A percentile compares a stretch with the other conserved stretches of the same genome.
phyloP scores from a whole-genome alignment of 1,140 invertebrate species.

The Planococcus citri region DNA sequence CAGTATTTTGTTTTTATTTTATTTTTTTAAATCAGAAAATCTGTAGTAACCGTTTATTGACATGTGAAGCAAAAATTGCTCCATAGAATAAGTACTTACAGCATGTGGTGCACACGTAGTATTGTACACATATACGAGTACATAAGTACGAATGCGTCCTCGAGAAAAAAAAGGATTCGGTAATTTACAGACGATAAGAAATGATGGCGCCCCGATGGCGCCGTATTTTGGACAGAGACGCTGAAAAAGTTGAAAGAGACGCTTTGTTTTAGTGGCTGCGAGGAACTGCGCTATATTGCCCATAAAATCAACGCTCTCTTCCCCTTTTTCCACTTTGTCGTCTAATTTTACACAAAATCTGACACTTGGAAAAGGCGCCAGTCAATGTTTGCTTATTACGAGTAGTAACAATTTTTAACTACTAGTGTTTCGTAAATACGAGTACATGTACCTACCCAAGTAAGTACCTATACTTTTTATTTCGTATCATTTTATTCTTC shows the following conservation, averaged over 20 bases:
- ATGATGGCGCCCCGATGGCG: background rate
- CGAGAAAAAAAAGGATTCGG: background rate
- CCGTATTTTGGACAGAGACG: background rate
- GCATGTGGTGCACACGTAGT: background rate
- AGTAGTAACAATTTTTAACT: background rate
- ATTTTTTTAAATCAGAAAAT: no score
- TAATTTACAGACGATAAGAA: conserved; percentile 3
- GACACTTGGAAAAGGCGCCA: background rate
- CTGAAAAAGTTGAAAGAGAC: conserved; percentile 6
- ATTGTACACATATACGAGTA: no score
- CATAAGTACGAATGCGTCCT: no score
- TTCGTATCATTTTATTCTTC: no score
- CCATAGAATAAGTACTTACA: no score
- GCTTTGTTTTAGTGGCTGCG: conserved; percentile 1
- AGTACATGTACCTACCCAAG: no score
- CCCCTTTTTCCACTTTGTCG: background rate
- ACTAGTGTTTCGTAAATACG: no score
- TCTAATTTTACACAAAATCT: conserved; percentile 8
- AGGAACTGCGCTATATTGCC: conserved; percentile 5
- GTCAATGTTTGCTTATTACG: background rate
- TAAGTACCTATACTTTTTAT: no score
- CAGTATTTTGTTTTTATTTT: no score
- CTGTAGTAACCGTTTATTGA: no score
- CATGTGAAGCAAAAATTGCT: no score
- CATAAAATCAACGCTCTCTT: background rate